These are phyloP conservation scores for Eulemur rubriventer DNA, from an alignment of 2,797 vertebrate species.

Conservation along the genomic window DNA sequence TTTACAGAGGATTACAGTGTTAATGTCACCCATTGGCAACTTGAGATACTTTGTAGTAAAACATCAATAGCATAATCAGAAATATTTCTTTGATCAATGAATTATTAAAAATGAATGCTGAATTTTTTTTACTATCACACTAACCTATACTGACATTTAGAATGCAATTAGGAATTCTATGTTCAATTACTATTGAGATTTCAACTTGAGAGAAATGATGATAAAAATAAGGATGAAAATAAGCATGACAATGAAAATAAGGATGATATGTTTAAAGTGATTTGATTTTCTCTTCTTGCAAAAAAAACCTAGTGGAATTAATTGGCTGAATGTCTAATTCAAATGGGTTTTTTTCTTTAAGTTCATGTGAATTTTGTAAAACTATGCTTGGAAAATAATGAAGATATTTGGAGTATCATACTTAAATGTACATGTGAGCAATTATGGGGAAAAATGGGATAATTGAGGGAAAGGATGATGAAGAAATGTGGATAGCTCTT, in stretches of 20 bases:
- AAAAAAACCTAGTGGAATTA: not conserved
- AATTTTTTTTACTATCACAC: slow-evolving; percentile 63
- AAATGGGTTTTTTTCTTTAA: not conserved
- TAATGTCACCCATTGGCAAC: slow-evolving; percentile 73
- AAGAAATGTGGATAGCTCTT: slow-evolving; percentile 79
- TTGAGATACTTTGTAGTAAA: slow-evolving; percentile 77
- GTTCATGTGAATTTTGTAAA: not conserved
- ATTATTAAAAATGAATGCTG: slow-evolving; percentile 65
- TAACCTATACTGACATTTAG: slow-evolving; percentile 62
- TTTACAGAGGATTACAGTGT: slow-evolving; percentile 75
- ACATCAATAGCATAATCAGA: slow-evolving; percentile 76
- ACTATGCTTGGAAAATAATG: not conserved
- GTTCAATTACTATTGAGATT: slow-evolving; percentile 69
- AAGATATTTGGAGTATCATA: not conserved
- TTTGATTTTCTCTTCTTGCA: slow-evolving; percentile 37
- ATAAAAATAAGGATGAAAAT: slow-evolving; percentile 66
- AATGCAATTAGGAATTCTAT: slow-evolving; percentile 49
- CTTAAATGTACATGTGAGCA: not conserved
- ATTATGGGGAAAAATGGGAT: not conserved
- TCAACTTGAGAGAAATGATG: slow-evolving; percentile 41
- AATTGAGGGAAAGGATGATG: slow-evolving; percentile 64
- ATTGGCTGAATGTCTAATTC: not conserved
- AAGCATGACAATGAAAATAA: slow-evolving; percentile 58
- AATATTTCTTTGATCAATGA: slow-evolving; percentile 81
- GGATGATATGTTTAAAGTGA: not conserved